Conservation (phyloP, 2,113 vertebrate species). For the human (Homo sapiens) region GRCh38 chr9:11913501-11914000, state of each 20-base stretch:
- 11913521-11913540: neutral
- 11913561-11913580: neutral
- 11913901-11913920: neutral
- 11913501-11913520: neutral
- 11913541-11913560: neutral
- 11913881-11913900: neutral
- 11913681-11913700: neutral
- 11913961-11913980: neutral
- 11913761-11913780: neutral
- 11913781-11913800: neutral
- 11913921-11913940: neutral
- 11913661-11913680: neutral
- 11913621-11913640: neutral
- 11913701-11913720: neutral
- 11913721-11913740: neutral
- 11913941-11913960: neutral
- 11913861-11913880: neutral
- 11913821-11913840: neutral
- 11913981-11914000: neutral
- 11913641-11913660: neutral
- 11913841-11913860: neutral
- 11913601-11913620: neutral
- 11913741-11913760: neutral
- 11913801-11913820: neutral
- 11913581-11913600: neutral